phyloP scores from a whole-genome alignment of 2,888 invertebrate genomes.

The Spilosoma lubricipeda region DNA sequence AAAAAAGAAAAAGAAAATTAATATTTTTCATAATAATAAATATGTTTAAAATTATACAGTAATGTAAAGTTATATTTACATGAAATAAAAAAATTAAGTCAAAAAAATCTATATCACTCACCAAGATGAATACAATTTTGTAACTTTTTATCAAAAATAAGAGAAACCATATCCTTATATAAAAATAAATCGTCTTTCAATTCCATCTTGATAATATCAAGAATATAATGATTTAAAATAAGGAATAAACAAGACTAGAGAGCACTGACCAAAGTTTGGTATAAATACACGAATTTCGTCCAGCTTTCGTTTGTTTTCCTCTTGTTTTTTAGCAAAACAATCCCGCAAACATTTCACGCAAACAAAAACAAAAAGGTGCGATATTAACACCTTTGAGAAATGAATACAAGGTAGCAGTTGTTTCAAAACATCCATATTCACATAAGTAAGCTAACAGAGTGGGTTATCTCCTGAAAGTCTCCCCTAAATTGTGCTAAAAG shows the following conservation, averaged over 20 bases:
- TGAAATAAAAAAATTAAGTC: too few species aligned
- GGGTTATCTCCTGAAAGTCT: not conserved
- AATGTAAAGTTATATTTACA: too few species aligned
- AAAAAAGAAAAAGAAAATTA: too few species aligned
- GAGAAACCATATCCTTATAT: too few species aligned
- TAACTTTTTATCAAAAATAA: too few species aligned
- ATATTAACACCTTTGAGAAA: slow-evolving; percentile 27
- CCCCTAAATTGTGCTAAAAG: not conserved
- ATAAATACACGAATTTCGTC: slow-evolving; percentile 31
- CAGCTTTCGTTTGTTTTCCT: not conserved
- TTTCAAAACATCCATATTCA: slow-evolving; percentile 10
- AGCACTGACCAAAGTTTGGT: slow-evolving; percentile 41
- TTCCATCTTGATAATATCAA: too few species aligned
- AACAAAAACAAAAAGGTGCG: slow-evolving; percentile 37
- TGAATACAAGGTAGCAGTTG: slow-evolving; percentile 32
- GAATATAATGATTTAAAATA: too few species aligned
- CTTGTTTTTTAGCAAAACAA: not conserved
- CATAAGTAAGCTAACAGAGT: not conserved
- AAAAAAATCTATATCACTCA: too few species aligned
- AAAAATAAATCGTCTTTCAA: too few species aligned
- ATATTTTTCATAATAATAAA: too few species aligned
- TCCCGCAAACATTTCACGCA: slow-evolving; percentile 23
- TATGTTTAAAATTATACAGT: too few species aligned
- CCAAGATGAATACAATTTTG: too few species aligned
- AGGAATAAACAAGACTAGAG: slow-evolving; percentile 24